Percentiles rank a stretch among this genome's conserved stretches.
Conservation (phyloP, 2,888 invertebrate species). For the Agonopterix alstromeriana region DNA sequence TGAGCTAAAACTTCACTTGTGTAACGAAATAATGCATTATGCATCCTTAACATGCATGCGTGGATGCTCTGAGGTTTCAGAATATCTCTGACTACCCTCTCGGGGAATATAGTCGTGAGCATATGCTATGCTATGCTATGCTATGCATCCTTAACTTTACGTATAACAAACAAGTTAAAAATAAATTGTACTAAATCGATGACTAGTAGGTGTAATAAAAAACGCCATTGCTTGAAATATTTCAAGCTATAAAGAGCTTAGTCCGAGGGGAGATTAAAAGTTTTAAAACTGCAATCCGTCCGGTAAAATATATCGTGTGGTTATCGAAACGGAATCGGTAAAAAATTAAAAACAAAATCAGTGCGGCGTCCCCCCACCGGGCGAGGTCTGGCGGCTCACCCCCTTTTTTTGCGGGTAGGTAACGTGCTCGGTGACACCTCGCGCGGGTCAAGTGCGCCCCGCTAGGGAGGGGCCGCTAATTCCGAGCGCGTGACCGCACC, state of each 20-base stretch:
- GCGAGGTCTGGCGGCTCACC: conserved; percentile 26
- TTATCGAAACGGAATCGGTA: conserved; percentile 45
- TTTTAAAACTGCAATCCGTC: conserved; percentile 1
- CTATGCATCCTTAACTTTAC: neutral
- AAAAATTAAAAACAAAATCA: conserved; percentile 64
- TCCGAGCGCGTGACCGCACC: conserved; percentile 62
- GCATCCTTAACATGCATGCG: too few relatives aligned
- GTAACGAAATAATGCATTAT: too few relatives aligned
- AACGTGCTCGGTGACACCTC: conserved; percentile 69
- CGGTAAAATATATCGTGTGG: conserved; percentile 17
- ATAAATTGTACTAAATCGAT: too few relatives aligned
- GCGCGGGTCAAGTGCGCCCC: conserved; percentile 48
- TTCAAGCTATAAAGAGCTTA: too few relatives aligned
- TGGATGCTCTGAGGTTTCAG: too few relatives aligned
- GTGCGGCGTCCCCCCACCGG: conserved; percentile 17
- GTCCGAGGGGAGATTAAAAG: neutral
- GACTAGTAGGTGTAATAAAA: too few relatives aligned
- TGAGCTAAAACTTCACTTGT: too few relatives aligned
- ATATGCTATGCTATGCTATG: too few relatives aligned
- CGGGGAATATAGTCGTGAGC: too few relatives aligned
- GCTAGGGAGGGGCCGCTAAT: conserved; percentile 48
- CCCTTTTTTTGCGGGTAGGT: conserved; percentile 64
- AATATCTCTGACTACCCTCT: too few relatives aligned
- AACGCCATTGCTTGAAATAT: too few relatives aligned
- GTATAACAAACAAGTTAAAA: neutral